These are phyloP conservation scores for Campylomormyrus numenius DNA, from an alignment of 2,113 vertebrate species.

Conservation along the genomic window DNA sequence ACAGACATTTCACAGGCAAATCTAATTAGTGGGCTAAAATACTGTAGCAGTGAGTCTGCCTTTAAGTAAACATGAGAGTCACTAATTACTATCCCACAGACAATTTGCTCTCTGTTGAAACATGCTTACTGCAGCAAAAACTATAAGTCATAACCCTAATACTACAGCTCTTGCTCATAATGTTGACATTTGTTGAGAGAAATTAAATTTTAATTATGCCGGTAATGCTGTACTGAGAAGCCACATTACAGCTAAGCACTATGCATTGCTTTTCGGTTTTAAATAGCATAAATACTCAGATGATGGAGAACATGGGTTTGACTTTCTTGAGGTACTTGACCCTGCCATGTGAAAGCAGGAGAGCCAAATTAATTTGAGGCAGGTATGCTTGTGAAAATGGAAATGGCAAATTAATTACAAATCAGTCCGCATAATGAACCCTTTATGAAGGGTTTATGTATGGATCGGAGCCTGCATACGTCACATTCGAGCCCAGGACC, in stretches of 20 bases:
- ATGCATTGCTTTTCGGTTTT: neutral
- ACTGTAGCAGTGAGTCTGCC: slow-evolving; percentile 12
- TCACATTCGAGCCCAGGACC: neutral
- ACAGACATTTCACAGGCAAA: slow-evolving; percentile 25
- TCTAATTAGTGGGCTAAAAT: slow-evolving; percentile 19
- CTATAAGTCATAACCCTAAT: neutral
- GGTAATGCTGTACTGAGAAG: slow-evolving; percentile 15
- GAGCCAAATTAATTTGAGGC: neutral
- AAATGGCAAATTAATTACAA: neutral
- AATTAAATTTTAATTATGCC: slow-evolving; percentile 28
- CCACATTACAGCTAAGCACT: slow-evolving; percentile 28
- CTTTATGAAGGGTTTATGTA: neutral
- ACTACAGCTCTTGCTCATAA: slow-evolving; percentile 7
- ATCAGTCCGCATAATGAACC: neutral
- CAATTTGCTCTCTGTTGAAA: slow-evolving; percentile 31
- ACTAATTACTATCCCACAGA: slow-evolving; percentile 30
- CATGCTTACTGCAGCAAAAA: slow-evolving; percentile 15
- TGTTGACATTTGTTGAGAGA: slow-evolving; percentile 19
- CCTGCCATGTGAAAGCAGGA: neutral
- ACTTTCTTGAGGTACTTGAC: neutral
- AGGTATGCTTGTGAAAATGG: neutral
- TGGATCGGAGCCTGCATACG: neutral
- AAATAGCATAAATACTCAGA: neutral
- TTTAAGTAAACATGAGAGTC: slow-evolving; percentile 31
- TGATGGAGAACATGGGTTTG: neutral